A percentile compares a stretch with the other conserved stretches of the same genome.
phyloP scores from a whole-genome alignment of 1,140 invertebrate genomes.

The Thaumatotibia leucotreta region DNA sequence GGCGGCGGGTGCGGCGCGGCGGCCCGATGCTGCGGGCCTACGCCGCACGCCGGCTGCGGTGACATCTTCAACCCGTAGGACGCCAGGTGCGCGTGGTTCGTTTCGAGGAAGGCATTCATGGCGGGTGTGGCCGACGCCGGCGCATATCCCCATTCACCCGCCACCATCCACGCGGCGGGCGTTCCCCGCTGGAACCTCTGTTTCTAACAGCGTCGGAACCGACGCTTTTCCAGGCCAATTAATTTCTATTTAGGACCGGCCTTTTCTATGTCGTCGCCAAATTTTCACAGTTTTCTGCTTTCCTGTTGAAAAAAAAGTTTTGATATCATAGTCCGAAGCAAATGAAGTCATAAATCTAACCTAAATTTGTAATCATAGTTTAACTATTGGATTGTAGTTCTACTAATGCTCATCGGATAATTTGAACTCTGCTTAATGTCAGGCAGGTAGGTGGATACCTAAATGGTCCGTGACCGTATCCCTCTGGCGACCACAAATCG shows the following conservation, averaged over 20 bases:
- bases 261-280: not conserved
- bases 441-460: conserved; percentile 30
- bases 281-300: not conserved
- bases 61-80: conserved; percentile 87
- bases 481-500: conserved; percentile 63
- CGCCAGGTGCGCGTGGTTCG: conserved; percentile 81
- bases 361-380: not conserved
- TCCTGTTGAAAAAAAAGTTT: not conserved
- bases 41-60: conserved; percentile 74
- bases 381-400: not conserved
- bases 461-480: conserved; percentile 42
- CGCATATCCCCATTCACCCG: conserved; percentile 72
- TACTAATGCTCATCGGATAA: not conserved
- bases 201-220: conserved; percentile 18
- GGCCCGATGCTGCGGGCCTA: conserved; percentile 56
- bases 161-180: conserved; percentile 71
- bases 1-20: conserved; percentile 77
- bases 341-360: not conserved
- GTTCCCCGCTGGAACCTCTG: conserved; percentile 39
- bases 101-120: conserved; percentile 90
- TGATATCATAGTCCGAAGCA: not conserved
- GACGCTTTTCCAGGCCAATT: conserved; percentile 15
- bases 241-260: not conserved
- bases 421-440: not conserved
- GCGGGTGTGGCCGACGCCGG: conserved; percentile 73